Percentiles rank a stretch among this genome's conserved stretches.
Conservation (phyloP, 2,797 vertebrate species). For the Sebastes taczanowskii region DNA sequence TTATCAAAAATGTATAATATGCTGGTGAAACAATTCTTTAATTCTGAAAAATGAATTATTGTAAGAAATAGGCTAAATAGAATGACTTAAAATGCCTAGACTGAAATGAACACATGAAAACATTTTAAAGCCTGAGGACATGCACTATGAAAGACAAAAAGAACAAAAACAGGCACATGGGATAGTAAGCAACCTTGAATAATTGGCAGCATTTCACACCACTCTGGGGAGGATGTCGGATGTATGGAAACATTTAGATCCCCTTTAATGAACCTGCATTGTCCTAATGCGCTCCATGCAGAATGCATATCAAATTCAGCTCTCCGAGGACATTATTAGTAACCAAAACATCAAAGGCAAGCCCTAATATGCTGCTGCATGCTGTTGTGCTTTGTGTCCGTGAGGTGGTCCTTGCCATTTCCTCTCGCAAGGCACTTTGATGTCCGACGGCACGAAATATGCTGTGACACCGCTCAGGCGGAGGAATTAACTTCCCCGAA, state of each 20-base stretch:
- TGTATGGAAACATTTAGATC: slow-evolving; percentile 81
- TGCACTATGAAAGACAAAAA: not conserved
- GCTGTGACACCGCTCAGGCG: slow-evolving; percentile 68
- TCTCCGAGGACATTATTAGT: slow-evolving; percentile 75
- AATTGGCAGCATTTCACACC: slow-evolving; percentile 65
- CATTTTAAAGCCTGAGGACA: not conserved
- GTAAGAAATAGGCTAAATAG: not conserved
- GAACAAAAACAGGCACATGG: slow-evolving; percentile 17
- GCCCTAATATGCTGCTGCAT: slow-evolving; percentile 70
- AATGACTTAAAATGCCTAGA: not conserved
- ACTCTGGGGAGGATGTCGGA: slow-evolving; percentile 62
- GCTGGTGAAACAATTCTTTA: not conserved
- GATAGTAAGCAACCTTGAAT: slow-evolving; percentile 35
- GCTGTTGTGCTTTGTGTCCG: slow-evolving; percentile 77
- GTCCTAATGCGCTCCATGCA: slow-evolving; percentile 75
- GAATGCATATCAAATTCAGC: slow-evolving; percentile 78
- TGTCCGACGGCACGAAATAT: slow-evolving; percentile 77
- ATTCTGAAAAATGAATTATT: not conserved
- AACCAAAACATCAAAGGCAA: slow-evolving; percentile 79
- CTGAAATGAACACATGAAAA: not conserved
- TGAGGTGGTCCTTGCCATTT: slow-evolving; percentile 79
- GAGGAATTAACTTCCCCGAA: slow-evolving; percentile 76
- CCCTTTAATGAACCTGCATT: slow-evolving; percentile 75
- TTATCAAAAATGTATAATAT: not conserved
- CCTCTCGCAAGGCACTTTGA: slow-evolving; percentile 80